These are phyloP conservation scores for Ctenicera cuprea DNA, from an alignment of 2,888 invertebrate genomes.

Conservation along the genomic window DNA sequence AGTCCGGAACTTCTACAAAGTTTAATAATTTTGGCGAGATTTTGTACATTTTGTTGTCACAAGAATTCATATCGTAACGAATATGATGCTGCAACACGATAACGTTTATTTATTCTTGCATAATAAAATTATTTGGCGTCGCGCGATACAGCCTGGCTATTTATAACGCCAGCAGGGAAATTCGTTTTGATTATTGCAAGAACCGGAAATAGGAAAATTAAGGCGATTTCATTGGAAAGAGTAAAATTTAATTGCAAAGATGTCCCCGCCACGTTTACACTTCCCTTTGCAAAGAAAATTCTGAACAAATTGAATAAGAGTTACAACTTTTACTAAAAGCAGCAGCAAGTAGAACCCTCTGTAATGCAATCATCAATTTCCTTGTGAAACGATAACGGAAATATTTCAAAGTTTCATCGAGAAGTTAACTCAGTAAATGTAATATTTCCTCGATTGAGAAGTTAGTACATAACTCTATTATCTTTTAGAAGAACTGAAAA, in stretches of 20 bases:
- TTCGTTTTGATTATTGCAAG: no score
- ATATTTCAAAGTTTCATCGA: constrained; percentile 59
- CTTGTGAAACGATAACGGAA: constrained; percentile 58
- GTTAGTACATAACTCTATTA: constrained; percentile 59
- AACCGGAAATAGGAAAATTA: background rate
- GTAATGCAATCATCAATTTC: constrained; percentile 51
- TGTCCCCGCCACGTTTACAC: constrained; percentile 13
- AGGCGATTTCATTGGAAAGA: background rate
- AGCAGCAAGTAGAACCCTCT: constrained; percentile 48
- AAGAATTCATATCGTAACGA: constrained; percentile 24
- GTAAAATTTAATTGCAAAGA: constrained; percentile 25
- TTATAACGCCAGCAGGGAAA: no score
- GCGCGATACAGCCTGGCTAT: no score
- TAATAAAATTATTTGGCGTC: background rate
- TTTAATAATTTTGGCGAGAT: constrained; percentile 47
- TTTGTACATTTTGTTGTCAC: constrained; percentile 38
- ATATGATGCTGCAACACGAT: constrained; percentile 10
- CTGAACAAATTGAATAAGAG: constrained; percentile 47
- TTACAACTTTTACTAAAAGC: constrained; percentile 49
- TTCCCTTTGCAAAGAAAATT: constrained; percentile 35
- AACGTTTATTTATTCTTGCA: constrained; percentile 12
- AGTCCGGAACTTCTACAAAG: constrained; percentile 48
- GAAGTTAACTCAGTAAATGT: constrained; percentile 58
- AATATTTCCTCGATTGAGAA: constrained; percentile 60
- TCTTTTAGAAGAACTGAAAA: constrained; percentile 50